These are phyloP conservation scores for Machimus rusticus DNA, from an alignment of 2,888 invertebrate species.

Conservation along the genomic window DNA sequence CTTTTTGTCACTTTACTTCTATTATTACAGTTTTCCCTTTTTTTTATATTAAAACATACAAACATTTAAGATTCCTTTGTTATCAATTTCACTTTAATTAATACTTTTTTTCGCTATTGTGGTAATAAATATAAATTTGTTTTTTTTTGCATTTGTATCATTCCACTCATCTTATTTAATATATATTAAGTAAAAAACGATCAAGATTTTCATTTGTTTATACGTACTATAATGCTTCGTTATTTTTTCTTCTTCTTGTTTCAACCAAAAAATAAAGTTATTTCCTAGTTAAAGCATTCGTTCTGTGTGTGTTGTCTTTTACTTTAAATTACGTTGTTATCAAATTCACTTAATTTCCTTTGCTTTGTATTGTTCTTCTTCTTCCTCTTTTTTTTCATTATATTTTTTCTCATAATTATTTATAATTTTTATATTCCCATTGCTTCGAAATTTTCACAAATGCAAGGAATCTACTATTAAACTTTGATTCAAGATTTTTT, in stretches of 20 bases:
- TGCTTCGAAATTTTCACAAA: background rate
- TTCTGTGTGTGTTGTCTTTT: conserved; percentile 23
- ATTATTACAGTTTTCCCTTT: background rate
- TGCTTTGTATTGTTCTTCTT: conserved; percentile 8
- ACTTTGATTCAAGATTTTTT: background rate
- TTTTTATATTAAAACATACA: conserved; percentile 32
- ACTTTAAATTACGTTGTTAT: conserved; percentile 22
- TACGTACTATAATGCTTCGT: background rate
- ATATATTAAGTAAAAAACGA: conserved; percentile 12
- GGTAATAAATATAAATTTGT: conserved; percentile 31
- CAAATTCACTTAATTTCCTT: background rate
- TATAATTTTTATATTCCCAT: background rate
- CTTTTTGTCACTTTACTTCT: conserved; percentile 13
- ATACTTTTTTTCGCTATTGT: conserved; percentile 28
- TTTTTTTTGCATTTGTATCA: conserved; percentile 1
- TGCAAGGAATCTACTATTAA: background rate
- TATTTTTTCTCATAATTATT: background rate
- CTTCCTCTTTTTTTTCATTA: background rate
- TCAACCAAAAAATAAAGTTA: conserved; percentile 13
- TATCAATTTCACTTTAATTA: conserved; percentile 11
- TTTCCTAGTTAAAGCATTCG: conserved; percentile 33
- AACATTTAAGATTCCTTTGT: conserved; percentile 11
- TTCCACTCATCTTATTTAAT: conserved; percentile 3
- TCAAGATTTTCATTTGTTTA: background rate
- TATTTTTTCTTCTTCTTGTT: background rate